Percentiles rank a stretch among this genome's conserved stretches.
These are phyloP conservation scores for Ephestia elutella DNA, from an alignment of 1,140 invertebrate genomes.

Conservation along the genomic window DNA sequence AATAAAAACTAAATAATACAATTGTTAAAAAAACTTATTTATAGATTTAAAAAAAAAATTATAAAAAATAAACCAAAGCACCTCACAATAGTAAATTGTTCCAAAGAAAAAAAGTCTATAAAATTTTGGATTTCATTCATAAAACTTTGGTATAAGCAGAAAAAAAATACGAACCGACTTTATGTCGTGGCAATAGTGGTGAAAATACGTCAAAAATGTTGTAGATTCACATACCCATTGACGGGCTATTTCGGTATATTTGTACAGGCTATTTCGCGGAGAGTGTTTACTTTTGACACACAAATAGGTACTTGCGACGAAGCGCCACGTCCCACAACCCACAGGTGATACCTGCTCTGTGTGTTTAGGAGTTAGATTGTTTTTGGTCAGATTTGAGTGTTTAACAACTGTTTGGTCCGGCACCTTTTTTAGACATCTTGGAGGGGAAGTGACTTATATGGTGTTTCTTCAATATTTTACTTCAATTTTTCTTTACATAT, in stretches of 20 bases:
- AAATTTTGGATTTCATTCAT: conserved; percentile 28
- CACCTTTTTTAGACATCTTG: not conserved
- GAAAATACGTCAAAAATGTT: too few species aligned
- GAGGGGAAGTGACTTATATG: not conserved
- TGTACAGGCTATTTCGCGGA: conserved; percentile 57
- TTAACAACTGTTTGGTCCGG: conserved; percentile 24
- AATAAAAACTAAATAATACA: too few species aligned
- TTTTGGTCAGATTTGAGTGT: conserved; percentile 39
- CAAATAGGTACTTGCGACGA: conserved; percentile 30
- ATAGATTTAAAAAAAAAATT: too few species aligned
- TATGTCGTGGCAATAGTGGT: too few species aligned
- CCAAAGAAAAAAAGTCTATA: not conserved
- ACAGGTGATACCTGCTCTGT: conserved; percentile 25
- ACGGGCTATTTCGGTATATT: conserved; percentile 38
- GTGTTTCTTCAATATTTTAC: not conserved
- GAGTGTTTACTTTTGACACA: conserved; percentile 32
- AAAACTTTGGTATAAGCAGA: conserved; percentile 6
- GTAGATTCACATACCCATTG: conserved; percentile 30
- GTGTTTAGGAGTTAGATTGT: conserved; percentile 37
- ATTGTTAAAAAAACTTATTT: too few species aligned
- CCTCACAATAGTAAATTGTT: not conserved
- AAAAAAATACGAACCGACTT: too few species aligned
- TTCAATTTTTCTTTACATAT: not conserved
- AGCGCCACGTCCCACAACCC: conserved; percentile 52
- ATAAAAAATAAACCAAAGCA: too few species aligned